Percentiles rank a stretch among this genome's conserved stretches.
phyloP scores from a whole-genome alignment of 2,797 vertebrate genomes.

The Platalea minor region DNA sequence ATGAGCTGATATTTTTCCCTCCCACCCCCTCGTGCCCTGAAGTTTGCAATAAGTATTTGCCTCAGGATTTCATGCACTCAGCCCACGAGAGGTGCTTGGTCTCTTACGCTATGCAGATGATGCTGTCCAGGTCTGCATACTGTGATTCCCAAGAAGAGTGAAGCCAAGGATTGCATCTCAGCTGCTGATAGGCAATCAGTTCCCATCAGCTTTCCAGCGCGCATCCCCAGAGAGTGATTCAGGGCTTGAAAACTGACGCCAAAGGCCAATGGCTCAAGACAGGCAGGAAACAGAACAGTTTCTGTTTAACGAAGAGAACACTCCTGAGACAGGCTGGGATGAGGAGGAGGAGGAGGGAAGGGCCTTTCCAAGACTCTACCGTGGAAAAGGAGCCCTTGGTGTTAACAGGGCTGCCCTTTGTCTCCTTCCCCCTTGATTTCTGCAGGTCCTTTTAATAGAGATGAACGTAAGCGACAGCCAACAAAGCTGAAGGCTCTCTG shows the following conservation, averaged over 20 bases:
- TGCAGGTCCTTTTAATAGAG: background rate
- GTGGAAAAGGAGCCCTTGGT: background rate
- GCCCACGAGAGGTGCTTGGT: background rate
- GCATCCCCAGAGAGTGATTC: background rate
- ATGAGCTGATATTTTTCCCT: background rate
- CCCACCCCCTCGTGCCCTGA: background rate
- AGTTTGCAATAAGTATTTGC: background rate
- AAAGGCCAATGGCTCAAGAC: background rate
- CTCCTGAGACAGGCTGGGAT: background rate
- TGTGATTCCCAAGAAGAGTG: background rate
- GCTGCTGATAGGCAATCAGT: constrained; percentile 2
- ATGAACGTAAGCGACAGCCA: accelerated
- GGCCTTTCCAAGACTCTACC: background rate
- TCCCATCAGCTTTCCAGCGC: background rate
- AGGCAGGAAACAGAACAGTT: constrained; percentile 34
- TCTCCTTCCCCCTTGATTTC: background rate
- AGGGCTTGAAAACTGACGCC: background rate
- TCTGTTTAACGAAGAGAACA: background rate
- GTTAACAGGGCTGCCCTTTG: background rate
- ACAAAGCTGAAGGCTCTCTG: background rate
- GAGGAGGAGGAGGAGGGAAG: background rate
- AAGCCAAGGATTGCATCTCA: constrained; percentile 5
- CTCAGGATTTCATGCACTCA: background rate
- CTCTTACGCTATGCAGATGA: background rate
- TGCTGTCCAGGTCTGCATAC: background rate